Conservation (phyloP, 2,888 invertebrate genomes). For the Bombylius discolor region DNA sequence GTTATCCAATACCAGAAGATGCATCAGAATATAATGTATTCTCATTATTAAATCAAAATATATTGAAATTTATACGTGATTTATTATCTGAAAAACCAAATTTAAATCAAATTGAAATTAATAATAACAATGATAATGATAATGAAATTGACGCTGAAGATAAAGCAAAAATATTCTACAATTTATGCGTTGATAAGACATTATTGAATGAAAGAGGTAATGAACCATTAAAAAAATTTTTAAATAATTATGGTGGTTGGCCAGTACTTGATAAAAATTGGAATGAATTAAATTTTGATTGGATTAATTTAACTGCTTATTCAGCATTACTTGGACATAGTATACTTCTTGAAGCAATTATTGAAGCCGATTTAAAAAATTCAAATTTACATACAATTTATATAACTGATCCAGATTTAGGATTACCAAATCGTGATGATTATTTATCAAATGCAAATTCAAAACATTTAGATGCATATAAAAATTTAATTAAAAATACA, state of each 20-base stretch:
- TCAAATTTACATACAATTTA: not conserved
- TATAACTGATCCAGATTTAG: not conserved
- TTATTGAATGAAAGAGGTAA: not conserved
- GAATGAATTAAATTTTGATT: not conserved
- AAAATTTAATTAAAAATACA: not conserved
- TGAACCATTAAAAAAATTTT: not conserved
- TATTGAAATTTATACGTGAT: not conserved
- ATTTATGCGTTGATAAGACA: not conserved
- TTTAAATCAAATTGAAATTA: not conserved
- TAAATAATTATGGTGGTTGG: not conserved
- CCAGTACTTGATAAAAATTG: not conserved
- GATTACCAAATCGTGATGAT: not conserved
- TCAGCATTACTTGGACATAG: not conserved
- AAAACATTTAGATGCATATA: not conserved
- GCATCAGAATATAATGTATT: slow-evolving; percentile 7
- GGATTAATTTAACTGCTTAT: not conserved
- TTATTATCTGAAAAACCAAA: not conserved
- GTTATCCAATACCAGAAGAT: slow-evolving; percentile 15
- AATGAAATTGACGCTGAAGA: not conserved
- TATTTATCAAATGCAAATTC: not conserved
- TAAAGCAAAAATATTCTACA: slow-evolving; percentile 1
- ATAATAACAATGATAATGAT: not conserved
- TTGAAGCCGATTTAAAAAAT: not conserved
- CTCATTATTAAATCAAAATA: not conserved
- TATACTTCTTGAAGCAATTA: not conserved